Base-by-base conservation (phyloP, 2,888 invertebrate species). In the Flexamia atlantica region DNA sequence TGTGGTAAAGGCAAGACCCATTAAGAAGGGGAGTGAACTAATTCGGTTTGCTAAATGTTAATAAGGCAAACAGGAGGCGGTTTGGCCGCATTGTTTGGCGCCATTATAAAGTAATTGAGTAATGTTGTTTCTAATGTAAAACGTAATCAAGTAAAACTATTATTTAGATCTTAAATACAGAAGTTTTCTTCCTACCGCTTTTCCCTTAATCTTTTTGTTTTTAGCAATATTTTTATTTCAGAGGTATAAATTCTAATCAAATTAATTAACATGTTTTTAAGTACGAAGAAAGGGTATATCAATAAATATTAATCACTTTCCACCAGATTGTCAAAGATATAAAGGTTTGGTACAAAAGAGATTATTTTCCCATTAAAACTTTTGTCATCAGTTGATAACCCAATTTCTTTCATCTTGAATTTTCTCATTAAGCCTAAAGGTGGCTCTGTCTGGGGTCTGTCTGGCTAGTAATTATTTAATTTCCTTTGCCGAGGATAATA, bases 41-140 rank as follows among this genome's bases (percentile, higher is more conserved):
- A 64, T 64, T 64, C 64, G 64, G 64, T 64, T 64, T 64, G 64
- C 64, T 64, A 64, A 64, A 64, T 64, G 64, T 64, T 64, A 64
- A 64, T 64, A 28, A 64, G 64, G 30, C n/a, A 64, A 64, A 28
- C 64, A 5, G 7, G 12, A 28, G 64, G 28, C 64, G 7, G 30
- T 9, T 25, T 57, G 28, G 14, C 1, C 1, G 64, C 28, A 28
- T 30, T 64, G 30, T 64, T 1, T 9, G 12, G 3, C 64, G 14
- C 12, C 30, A 28, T 64, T 64, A 64, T 12, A 12, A 30, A 64
- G 53, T 10, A 53, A 53, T 53, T 14, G 20, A 3, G 20, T 23
- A 10, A 53, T 53, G 46, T 46, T 46, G 3, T 12, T 2, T 46
- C 46, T 46, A n/a, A n/a, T n/a, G n/a, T n/a, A n/a, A n/a, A n/a